Conservation (phyloP, 1,140 invertebrate genomes). For the Macrotrachela quadricornifera region DNA sequence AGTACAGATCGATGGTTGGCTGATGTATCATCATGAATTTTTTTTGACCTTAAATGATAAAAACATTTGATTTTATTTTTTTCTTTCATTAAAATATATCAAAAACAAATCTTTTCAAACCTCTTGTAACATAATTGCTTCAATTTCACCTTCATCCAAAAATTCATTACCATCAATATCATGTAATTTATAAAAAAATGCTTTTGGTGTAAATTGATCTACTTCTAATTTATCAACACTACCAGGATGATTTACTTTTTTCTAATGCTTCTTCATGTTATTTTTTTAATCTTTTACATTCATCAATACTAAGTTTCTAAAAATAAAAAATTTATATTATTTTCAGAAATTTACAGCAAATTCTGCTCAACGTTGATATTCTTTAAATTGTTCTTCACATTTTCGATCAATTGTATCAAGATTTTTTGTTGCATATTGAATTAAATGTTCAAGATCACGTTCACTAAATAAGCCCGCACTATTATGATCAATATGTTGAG, state of each 20-base stretch:
- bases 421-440: slow-evolving; percentile 54
- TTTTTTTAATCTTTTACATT: slow-evolving; percentile 45
- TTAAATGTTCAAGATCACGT: slow-evolving; percentile 74
- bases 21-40: slow-evolving; percentile 27
- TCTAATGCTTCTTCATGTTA: slow-evolving; percentile 45
- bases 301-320: slow-evolving; percentile 35
- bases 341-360: slow-evolving; percentile 29
- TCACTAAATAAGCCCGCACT: slow-evolving; percentile 61
- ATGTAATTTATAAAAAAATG: slow-evolving; percentile 89
- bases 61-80: too few species aligned
- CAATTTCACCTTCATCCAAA: too few species aligned
- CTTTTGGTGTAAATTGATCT: slow-evolving; percentile 71
- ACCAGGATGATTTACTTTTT: slow-evolving; percentile 48
- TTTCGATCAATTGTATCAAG: slow-evolving; percentile 61
- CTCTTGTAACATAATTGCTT: too few species aligned
- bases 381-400: slow-evolving; percentile 66
- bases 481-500: not conserved
- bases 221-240: slow-evolving; percentile 82
- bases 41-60: slow-evolving; percentile 53
- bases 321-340: too few species aligned
- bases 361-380: slow-evolving; percentile 56
- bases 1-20: too few species aligned
- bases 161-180: slow-evolving; percentile 34
- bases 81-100: too few species aligned
- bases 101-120: too few species aligned